Conservation (phyloP, 1,140 invertebrate genomes). For the Saccostrea echinata region DNA sequence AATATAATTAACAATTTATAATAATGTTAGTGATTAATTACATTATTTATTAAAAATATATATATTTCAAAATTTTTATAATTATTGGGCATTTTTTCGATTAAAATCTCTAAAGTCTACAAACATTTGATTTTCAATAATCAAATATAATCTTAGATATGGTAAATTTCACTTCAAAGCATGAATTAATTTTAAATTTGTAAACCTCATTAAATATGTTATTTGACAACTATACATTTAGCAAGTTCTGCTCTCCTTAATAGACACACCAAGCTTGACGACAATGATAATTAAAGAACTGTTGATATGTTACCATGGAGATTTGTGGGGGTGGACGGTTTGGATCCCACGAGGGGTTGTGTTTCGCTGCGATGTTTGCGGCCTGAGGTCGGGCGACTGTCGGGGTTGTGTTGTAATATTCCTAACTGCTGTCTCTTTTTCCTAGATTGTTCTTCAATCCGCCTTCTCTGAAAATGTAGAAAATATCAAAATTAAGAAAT, state of each 20-base stretch:
- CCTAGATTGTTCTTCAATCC: constrained; percentile 54
- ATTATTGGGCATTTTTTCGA: too few species aligned
- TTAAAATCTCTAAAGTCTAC: too few species aligned
- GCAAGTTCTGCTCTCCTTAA: background rate
- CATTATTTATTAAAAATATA: too few species aligned
- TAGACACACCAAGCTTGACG: background rate
- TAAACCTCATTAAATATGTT: background rate
- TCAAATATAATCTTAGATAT: background rate
- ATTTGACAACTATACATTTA: background rate
- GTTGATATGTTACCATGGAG: constrained; percentile 8
- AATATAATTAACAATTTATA: too few species aligned
- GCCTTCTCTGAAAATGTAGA: constrained; percentile 42
- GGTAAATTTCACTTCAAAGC: background rate
- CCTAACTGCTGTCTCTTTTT: constrained; percentile 50
- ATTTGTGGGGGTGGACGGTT: constrained; percentile 56
- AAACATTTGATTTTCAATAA: background rate
- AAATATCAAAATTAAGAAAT: background rate
- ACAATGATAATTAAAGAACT: background rate
- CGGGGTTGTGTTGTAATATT: constrained; percentile 51
- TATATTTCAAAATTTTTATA: too few species aligned
- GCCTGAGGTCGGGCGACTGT: constrained; percentile 46
- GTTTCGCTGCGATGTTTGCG: constrained; percentile 50
- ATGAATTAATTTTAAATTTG: background rate
- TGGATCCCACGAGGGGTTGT: constrained; percentile 49
- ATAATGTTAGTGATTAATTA: too few species aligned